A percentile compares a stretch with the other conserved stretches of the same genome.
These are phyloP conservation scores for Polia nebulosa DNA, from an alignment of 2,888 invertebrate genomes.

Conservation along the genomic window DNA sequence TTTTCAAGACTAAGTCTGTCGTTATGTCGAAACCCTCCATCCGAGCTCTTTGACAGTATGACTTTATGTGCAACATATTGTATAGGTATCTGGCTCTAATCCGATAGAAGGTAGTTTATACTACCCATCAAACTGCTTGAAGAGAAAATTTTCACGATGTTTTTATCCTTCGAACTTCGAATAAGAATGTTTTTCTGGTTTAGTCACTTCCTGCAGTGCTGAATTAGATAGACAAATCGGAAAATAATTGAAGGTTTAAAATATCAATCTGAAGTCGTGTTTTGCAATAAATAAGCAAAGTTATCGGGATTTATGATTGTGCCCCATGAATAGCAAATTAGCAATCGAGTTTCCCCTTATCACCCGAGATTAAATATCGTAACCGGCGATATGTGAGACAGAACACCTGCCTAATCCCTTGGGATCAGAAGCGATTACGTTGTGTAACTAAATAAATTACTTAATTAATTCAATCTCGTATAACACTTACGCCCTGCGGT, in stretches of 20 bases:
- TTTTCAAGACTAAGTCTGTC: conserved; percentile 77
- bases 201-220: not conserved
- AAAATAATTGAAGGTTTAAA: not conserved
- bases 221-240: not conserved
- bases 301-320: conserved; percentile 14
- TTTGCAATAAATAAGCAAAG: conserved; percentile 14
- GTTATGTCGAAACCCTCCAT: conserved; percentile 75
- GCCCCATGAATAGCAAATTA: conserved; percentile 46
- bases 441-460: conserved; percentile 59
- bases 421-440: conserved; percentile 49
- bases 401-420: conserved; percentile 54
- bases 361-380: conserved; percentile 48
- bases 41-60: conserved; percentile 58
- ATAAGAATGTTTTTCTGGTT: not conserved
- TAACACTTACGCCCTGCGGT: conserved; percentile 53
- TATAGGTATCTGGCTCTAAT: conserved; percentile 26
- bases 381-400: conserved; percentile 40
- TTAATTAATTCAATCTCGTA: conserved; percentile 59
- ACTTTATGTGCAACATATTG: conserved; percentile 40
- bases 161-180: not conserved
- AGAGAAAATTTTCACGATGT: conserved; percentile 14
- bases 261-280: not conserved
- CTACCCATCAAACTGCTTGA: not conserved
- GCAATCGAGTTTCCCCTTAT: conserved; percentile 34
- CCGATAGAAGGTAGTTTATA: conserved; percentile 22